Conservation (phyloP, 2,113 vertebrate genomes). For the Toxostoma redivivum region DNA sequence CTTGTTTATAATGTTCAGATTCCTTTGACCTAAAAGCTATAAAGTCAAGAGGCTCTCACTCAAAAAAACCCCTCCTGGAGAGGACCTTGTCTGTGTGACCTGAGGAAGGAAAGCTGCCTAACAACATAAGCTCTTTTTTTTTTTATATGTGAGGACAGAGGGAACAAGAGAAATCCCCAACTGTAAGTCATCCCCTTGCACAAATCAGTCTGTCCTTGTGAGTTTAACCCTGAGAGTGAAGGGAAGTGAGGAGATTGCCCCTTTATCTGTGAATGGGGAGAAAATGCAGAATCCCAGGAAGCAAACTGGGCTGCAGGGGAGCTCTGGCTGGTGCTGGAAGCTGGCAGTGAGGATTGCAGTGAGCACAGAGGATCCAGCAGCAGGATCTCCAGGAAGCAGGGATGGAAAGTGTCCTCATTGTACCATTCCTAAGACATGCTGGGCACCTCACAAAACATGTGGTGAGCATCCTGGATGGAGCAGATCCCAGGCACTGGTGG, state of each 20-base stretch:
- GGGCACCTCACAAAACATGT: conserved; percentile 28
- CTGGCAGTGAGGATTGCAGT: background rate
- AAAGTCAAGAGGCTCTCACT: background rate
- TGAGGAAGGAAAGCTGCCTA: background rate
- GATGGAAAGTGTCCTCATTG: conserved; percentile 43
- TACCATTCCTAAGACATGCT: background rate
- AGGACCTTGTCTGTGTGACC: background rate
- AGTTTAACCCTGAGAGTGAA: background rate
- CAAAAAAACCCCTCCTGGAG: background rate
- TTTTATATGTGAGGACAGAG: background rate
- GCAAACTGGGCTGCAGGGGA: background rate
- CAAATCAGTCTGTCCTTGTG: background rate
- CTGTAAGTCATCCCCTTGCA: background rate
- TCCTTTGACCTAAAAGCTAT: background rate
- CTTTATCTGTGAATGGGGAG: background rate
- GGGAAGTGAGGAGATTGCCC: background rate
- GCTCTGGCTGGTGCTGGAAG: background rate
- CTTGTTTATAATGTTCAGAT: background rate
- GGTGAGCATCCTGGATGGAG: background rate
- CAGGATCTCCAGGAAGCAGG: background rate
- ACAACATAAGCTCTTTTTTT: background rate
- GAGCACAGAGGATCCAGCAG: background rate
- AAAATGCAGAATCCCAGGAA: background rate
- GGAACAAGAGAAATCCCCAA: background rate
- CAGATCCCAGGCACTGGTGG: background rate